Base-by-base conservation (phyloP, 2,888 invertebrate species). In the Agonopterix heracliana region DNA sequence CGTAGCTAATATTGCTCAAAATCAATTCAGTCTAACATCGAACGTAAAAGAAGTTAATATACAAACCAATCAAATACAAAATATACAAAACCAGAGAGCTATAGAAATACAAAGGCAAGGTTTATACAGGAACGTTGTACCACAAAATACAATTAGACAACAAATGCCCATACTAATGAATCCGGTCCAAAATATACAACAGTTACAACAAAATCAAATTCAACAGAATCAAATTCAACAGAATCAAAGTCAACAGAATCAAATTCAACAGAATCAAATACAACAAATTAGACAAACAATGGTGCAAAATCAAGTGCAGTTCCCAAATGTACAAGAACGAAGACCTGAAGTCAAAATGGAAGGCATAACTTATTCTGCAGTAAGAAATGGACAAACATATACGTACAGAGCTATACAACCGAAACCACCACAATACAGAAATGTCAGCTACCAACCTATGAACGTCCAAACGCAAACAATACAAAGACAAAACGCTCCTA, bases 321-420 rank as follows among this genome's bases (percentile, higher is more conserved):
- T 26, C 7, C 5, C 5, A 5, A 26, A 41, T 41, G 46, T 17
- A 7, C 38, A 38, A 41, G 47, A 41, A 26, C 41, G 10, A 47
- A 34, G 34, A 14, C 42, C 10, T 38, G n/a, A 35, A 26, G 40
- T 2, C 45, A 45, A n/a, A 14, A 11, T 14, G 38, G 36, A 17
- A 36, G 10, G n/a, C 36, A 36, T 11, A 38, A 52, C 58, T 10
- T 66, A 61, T 47, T 57, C 60, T 1, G 61, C 55, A 48, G 56
- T 64, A 1, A 64, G 68, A 52, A 64, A 60, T 44, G 55, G 63
- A 7, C 75, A 68, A 48, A 64, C 64, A 9, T 74, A 69, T 44
- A 55, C 66, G 8, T 74, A 71, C 43, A 70, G 73, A 57, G 77
- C 78, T 3, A 78, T 83, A 46, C 78, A 80, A 46, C 81, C 82